phyloP scores from a whole-genome alignment of 2,888 invertebrate genomes.

The Dyspetes luteomarginatus region DNA sequence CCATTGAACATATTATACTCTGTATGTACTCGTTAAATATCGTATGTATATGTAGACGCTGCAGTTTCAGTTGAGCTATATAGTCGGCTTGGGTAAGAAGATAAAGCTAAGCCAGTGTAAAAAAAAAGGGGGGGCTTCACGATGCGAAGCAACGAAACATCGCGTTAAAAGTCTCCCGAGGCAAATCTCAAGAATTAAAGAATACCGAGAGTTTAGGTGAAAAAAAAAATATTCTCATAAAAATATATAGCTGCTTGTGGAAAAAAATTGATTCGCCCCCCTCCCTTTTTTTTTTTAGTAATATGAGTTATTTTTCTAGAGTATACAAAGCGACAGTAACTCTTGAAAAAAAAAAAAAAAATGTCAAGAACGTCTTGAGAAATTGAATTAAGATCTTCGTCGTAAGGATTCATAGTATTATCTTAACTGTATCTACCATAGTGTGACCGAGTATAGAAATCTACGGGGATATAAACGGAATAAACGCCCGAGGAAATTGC shows the following conservation, averaged over 20 bases:
- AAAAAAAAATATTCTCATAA: not conserved
- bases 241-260: not conserved
- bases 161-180: conserved; percentile 36
- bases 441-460: no score
- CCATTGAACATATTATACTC: conserved; percentile 1
- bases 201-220: not conserved
- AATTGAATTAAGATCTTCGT: conserved; percentile 57
- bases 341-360: not conserved
- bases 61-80: not conserved
- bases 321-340: no score
- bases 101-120: conserved; percentile 63
- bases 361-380: conserved; percentile 20
- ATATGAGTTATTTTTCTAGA: no score
- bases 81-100: conserved; percentile 51
- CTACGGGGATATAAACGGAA: no score
- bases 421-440: conserved; percentile 29
- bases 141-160: conserved; percentile 35
- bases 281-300: no score
- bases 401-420: conserved; percentile 56
- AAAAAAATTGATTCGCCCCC: no score
- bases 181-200: not conserved
- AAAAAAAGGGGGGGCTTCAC: conserved; percentile 64
- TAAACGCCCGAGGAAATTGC: no score
- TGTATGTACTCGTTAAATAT: conserved; percentile 14
- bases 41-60: conserved; percentile 9